Base-by-base conservation (phyloP, 2,888 invertebrate species). In the Petrolisthes cinctipes region DNA sequence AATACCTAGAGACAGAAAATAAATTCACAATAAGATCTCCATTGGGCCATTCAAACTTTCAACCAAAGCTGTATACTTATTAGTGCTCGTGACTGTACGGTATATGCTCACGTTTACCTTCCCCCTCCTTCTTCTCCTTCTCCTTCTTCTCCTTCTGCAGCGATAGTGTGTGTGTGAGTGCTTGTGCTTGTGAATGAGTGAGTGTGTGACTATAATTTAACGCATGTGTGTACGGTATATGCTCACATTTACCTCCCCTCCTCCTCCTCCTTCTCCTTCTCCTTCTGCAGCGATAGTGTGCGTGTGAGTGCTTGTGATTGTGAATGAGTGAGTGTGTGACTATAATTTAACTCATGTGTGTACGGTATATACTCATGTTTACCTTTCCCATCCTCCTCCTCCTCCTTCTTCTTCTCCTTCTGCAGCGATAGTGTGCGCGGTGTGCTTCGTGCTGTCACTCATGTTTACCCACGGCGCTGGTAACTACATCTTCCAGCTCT, bases 381-480 rank as follows among this genome's bases (percentile, higher is more conserved):
- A 0, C 82, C 17, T n/a, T 75, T 11, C 54, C 53, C 20, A 5
- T 17, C 66, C 0, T 4, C 68, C 51, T n/a, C 51, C 20, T 11
- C 11, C 82, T 7, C 68, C 51, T 5, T 37, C 51, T 20, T 14
- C 6, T 54, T 71, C 73, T 23, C 17, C 54, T 23, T 23, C 53
- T 61, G 23, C 93, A 96, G 96, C 96, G 83, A 94, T 95, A 88
- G 96, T 98, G 9, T 98, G 98, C 93, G 92, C 95, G 5, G 94
- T 96, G 92, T 97, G 97, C 92, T 97, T 97, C 94, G 93, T 95
- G 92, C 95, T 97, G 91, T 98, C 98, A 23, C 94, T 98, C 92
- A 95, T 98, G 92, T 98, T 98, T 94, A 96, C 97, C 92, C 97
- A 97, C 51, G 97, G 97, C 6, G 96, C 97, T 51, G 98, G 98